Percentiles rank a stretch among this genome's conserved stretches.
Conservation (phyloP, 2,113 vertebrate species). For the Syngnathus floridae region DNA sequence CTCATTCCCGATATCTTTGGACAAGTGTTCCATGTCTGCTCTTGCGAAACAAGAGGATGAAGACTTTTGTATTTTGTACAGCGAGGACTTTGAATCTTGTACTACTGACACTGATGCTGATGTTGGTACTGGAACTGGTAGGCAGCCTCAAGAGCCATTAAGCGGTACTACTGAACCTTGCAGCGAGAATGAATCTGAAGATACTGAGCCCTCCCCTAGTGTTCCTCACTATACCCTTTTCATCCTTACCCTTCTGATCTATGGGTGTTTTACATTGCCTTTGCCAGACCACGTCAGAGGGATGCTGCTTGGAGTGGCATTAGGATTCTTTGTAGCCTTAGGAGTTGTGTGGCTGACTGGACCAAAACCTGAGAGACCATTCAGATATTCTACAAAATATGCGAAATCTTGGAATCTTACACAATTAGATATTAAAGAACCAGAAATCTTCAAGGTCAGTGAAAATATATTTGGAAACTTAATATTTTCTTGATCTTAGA, state of each 20-base stretch:
- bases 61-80: slow-evolving; percentile 87
- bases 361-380: slow-evolving; percentile 65
- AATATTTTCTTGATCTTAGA: neutral
- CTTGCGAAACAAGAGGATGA: slow-evolving; percentile 89
- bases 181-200: slow-evolving; percentile 66
- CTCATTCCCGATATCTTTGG: slow-evolving; percentile 61
- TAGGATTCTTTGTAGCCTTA: slow-evolving; percentile 90
- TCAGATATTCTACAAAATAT: slow-evolving; percentile 37
- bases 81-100: slow-evolving; percentile 81
- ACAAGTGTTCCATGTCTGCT: slow-evolving; percentile 85
- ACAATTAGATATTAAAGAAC: slow-evolving; percentile 83
- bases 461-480: neutral
- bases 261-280: slow-evolving; percentile 85
- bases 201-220: slow-evolving; percentile 49
- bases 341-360: slow-evolving; percentile 86
- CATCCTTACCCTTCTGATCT: slow-evolving; percentile 78
- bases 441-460: slow-evolving; percentile 85
- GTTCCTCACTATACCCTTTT: slow-evolving; percentile 81
- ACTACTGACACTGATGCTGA: slow-evolving; percentile 71
- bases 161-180: slow-evolving; percentile 54
- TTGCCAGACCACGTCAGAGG: slow-evolving; percentile 82
- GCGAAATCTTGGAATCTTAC: slow-evolving; percentile 54
- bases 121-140: slow-evolving; percentile 40
- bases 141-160: slow-evolving; percentile 44
- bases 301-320: slow-evolving; percentile 78